These are phyloP conservation scores for Ophion ellenae DNA, from an alignment of 2,888 invertebrate species.

Conservation along the genomic window DNA sequence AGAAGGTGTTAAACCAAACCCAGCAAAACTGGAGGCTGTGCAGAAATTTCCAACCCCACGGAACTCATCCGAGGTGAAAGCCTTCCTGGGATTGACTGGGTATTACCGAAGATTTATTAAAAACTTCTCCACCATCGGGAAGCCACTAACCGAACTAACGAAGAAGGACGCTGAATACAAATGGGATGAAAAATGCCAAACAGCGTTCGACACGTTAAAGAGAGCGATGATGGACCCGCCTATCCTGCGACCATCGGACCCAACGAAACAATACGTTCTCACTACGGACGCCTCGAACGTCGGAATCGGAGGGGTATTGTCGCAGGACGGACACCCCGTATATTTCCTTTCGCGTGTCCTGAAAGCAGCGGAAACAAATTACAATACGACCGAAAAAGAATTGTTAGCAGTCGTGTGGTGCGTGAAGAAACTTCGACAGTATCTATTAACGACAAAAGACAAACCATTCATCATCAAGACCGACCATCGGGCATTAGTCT, in stretches of 20 bases:
- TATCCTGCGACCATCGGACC: not conserved
- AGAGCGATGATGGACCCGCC: slow-evolving; percentile 12
- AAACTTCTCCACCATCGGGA: slow-evolving; percentile 60
- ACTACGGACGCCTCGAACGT: slow-evolving; percentile 27
- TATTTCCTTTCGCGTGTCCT: slow-evolving; percentile 74
- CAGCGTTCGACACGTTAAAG: slow-evolving; percentile 15
- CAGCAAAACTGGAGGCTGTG: slow-evolving; percentile 64
- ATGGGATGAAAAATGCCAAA: slow-evolving; percentile 29
- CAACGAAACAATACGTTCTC: slow-evolving; percentile 11
- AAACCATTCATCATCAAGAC: slow-evolving; percentile 57
- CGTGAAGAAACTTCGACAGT: slow-evolving; percentile 58
- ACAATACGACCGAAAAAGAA: slow-evolving; percentile 23
- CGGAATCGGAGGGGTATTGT: slow-evolving; percentile 20
- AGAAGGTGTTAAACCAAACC: slow-evolving; percentile 68
- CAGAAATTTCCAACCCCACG: slow-evolving; percentile 65
- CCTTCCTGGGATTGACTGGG: slow-evolving; percentile 66
- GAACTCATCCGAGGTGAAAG: slow-evolving; percentile 65
- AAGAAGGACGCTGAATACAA: slow-evolving; percentile 12
- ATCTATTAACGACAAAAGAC: slow-evolving; percentile 54
- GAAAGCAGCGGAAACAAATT: slow-evolving; percentile 51
- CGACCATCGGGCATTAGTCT: slow-evolving; percentile 56
- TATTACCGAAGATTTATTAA: slow-evolving; percentile 69
- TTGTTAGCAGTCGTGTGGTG: slow-evolving; percentile 54
- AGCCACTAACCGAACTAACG: slow-evolving; percentile 43
- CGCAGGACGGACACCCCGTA: slow-evolving; percentile 74